These are phyloP conservation scores for Hylyphantes graminicola DNA, from an alignment of 1,140 invertebrate species.

Conservation along the genomic window DNA sequence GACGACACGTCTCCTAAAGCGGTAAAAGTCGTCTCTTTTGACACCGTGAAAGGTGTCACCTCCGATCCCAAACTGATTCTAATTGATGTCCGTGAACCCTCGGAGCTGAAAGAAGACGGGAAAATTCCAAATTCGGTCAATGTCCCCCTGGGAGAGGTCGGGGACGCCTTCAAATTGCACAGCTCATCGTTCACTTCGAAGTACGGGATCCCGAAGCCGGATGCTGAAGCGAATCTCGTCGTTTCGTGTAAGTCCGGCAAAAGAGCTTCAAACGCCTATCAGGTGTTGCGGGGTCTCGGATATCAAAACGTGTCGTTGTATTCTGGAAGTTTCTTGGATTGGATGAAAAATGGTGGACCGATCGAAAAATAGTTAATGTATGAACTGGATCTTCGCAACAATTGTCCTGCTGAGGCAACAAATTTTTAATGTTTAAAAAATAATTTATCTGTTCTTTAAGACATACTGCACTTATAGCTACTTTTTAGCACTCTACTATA, in stretches of 20 bases:
- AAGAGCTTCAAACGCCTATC: slow-evolving; percentile 39
- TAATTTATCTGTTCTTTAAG: too few species aligned
- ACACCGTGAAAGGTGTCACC: slow-evolving; percentile 42
- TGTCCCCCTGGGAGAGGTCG: slow-evolving; percentile 61
- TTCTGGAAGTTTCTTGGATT: slow-evolving; percentile 54
- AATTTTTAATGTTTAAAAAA: slow-evolving; percentile 72
- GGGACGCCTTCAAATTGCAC: slow-evolving; percentile 49
- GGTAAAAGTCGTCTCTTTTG: slow-evolving; percentile 33
- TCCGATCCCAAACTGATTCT: slow-evolving; percentile 47
- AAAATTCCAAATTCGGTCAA: slow-evolving; percentile 62
- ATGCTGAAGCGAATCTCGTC: not conserved
- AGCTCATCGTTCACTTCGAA: slow-evolving; percentile 25
- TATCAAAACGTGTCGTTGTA: slow-evolving; percentile 37
- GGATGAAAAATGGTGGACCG: slow-evolving; percentile 48
- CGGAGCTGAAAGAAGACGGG: slow-evolving; percentile 61
- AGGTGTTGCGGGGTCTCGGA: slow-evolving; percentile 15
- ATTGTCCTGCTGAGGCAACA: too few species aligned
- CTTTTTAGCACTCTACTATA: too few species aligned
- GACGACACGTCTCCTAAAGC: not conserved
- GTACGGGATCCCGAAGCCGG: slow-evolving; percentile 51
- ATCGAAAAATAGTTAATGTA: slow-evolving; percentile 31
- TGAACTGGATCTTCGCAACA: too few species aligned
- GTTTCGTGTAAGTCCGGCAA: slow-evolving; percentile 52
- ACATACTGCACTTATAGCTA: too few species aligned
- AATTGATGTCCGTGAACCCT: slow-evolving; percentile 63